phyloP scores from a whole-genome alignment of 2,888 invertebrate genomes.

The Aproaerema taeniolella region DNA sequence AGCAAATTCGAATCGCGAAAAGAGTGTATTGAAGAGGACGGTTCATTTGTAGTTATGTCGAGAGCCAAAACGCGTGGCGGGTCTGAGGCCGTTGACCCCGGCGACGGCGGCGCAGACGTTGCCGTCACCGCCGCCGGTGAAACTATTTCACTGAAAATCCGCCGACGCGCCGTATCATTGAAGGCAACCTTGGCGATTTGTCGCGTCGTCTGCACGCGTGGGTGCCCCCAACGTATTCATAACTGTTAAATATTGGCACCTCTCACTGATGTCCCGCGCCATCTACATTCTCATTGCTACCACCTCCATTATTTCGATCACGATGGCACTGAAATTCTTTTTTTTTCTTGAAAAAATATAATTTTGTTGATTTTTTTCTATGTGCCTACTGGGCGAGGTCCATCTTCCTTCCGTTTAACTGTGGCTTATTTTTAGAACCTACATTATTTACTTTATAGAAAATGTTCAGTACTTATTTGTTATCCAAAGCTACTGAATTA shows the following conservation, averaged over 20 bases:
- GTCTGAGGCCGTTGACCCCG: conserved; percentile 68
- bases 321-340: too few relatives aligned
- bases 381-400: too few relatives aligned
- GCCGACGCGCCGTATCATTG: conserved; percentile 62
- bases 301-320: too few relatives aligned
- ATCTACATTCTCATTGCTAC: conserved; percentile 17
- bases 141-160: conserved; percentile 75
- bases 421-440: too few relatives aligned
- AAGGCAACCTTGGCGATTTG: conserved; percentile 71
- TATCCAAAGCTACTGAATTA: too few relatives aligned
- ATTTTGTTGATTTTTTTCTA: too few relatives aligned
- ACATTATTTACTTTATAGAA: too few relatives aligned
- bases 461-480: too few relatives aligned
- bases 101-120: conserved; percentile 68
- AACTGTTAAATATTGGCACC: conserved; percentile 64
- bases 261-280: conserved; percentile 39
- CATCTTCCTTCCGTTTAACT: background rate
- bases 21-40: conserved; percentile 39
- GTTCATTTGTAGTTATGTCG: conserved; percentile 51
- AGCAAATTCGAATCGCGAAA: conserved; percentile 20
- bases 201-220: conserved; percentile 70
- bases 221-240: conserved; percentile 62
- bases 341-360: too few relatives aligned
- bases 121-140: conserved; percentile 62
- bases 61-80: conserved; percentile 64